Conservation (phyloP, 2,797 vertebrate genomes). For the Coendou prehensilis region DNA sequence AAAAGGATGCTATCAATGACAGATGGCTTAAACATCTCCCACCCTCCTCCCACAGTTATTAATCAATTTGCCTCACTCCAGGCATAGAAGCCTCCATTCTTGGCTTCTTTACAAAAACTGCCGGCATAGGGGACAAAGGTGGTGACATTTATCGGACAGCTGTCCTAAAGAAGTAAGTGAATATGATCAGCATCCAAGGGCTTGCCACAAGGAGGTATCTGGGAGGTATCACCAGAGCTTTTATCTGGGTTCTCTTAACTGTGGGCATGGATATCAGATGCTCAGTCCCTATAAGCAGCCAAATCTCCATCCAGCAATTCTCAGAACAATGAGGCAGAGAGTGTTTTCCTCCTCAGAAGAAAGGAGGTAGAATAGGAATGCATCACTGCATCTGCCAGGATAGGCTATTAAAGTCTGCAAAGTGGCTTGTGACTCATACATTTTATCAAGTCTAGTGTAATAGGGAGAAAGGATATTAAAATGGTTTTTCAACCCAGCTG, state of each 20-base stretch:
- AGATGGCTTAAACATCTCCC: slow-evolving; percentile 55
- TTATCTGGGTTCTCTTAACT: slow-evolving; percentile 20
- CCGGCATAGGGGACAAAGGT: slow-evolving; percentile 37
- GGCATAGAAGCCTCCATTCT: slow-evolving; percentile 38
- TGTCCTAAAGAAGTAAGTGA: slow-evolving; percentile 26
- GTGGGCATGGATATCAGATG: not conserved
- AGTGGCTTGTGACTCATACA: not conserved
- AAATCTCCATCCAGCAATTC: not conserved
- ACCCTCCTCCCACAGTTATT: slow-evolving; percentile 51
- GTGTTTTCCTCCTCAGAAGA: not conserved
- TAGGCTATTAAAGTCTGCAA: not conserved
- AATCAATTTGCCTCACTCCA: slow-evolving; percentile 58
- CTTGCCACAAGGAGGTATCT: not conserved
- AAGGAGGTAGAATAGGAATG: not conserved
- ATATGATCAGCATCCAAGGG: not conserved
- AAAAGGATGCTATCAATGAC: slow-evolving; percentile 52
- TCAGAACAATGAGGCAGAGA: not conserved
- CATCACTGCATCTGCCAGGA: not conserved
- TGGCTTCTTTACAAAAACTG: slow-evolving; percentile 63
- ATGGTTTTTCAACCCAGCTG: not conserved
- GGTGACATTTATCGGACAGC: slow-evolving; percentile 32
- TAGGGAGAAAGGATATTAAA: not conserved
- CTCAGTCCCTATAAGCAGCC: not conserved
- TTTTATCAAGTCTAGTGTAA: not conserved
- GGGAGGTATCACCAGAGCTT: not conserved